Percentiles rank a stretch among this genome's conserved stretches.
phyloP scores from a whole-genome alignment of 2,888 invertebrate species.

The Mactromeris polynyma region DNA sequence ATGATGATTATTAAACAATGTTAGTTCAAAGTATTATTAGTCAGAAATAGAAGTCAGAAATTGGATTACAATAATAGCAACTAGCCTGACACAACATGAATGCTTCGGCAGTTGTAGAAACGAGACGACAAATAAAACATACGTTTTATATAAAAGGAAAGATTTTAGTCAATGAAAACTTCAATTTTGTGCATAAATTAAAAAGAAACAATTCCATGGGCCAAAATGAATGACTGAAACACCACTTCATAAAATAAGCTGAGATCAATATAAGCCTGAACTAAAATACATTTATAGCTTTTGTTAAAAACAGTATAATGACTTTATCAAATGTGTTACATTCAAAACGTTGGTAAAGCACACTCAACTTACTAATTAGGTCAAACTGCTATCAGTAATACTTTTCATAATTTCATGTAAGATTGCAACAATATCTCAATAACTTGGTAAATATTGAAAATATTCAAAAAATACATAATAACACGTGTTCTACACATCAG shows the following conservation, averaged over 20 bases:
- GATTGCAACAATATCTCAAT: neutral
- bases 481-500: no score
- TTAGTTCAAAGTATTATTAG: neutral
- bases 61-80: neutral
- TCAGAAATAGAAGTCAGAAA: neutral
- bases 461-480: no score
- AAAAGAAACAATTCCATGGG: neutral
- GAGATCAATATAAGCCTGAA: constrained; percentile 9
- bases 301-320: neutral
- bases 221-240: neutral
- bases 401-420: neutral
- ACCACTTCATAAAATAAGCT: neutral
- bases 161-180: neutral
- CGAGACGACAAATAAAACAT: no score
- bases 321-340: neutral
- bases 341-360: neutral
- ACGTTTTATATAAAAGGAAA: neutral
- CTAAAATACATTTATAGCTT: neutral
- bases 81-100: no score
- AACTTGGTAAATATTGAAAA: neutral
- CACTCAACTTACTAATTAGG: neutral
- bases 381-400: neutral
- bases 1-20: neutral
- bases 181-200: neutral
- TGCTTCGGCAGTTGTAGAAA: no score